These are phyloP conservation scores for Boulengeromyrus knoepffleri DNA, from an alignment of 2,113 vertebrate species.

Conservation along the genomic window DNA sequence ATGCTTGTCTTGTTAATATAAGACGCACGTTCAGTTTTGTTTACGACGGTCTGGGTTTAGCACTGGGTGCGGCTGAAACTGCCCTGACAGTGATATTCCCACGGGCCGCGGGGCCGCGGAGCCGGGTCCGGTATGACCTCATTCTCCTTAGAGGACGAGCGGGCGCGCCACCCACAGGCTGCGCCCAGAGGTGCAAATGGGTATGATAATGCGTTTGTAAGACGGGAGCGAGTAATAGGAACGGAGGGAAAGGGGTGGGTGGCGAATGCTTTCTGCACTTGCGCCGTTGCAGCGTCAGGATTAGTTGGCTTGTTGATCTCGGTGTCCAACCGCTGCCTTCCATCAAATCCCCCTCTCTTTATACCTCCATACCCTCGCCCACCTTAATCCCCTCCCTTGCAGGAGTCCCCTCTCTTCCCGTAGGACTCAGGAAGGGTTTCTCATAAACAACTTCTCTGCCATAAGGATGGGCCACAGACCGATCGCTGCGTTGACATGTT, in stretches of 20 bases:
- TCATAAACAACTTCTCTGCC: slow-evolving; percentile 40
- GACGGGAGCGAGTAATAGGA: not conserved
- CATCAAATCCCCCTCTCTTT: slow-evolving; percentile 16
- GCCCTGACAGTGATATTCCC: not conserved
- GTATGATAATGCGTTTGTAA: not conserved
- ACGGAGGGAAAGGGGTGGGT: not conserved
- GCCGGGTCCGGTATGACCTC: not conserved
- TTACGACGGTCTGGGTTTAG: not conserved
- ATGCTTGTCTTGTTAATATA: not conserved
- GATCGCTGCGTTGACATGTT: slow-evolving; percentile 53
- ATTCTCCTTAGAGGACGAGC: not conserved
- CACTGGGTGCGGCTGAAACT: not conserved
- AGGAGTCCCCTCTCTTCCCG: slow-evolving; percentile 37
- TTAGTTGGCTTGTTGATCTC: slow-evolving; percentile 33
- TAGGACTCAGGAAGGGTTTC: slow-evolving; percentile 49
- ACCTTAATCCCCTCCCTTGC: slow-evolving; percentile 18
- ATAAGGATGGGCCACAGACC: slow-evolving; percentile 55
- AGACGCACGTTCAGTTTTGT: not conserved
- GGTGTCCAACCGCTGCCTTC: slow-evolving; percentile 61
- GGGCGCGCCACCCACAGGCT: not conserved
- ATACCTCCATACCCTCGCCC: not conserved
- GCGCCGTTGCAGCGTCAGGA: slow-evolving; percentile 18
- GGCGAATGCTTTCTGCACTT: slow-evolving; percentile 10
- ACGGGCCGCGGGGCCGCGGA: not conserved
- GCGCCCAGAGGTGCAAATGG: not conserved